These are phyloP conservation scores for Carassius carassius DNA, from an alignment of 2,113 vertebrate genomes.

Conservation along the genomic window DNA sequence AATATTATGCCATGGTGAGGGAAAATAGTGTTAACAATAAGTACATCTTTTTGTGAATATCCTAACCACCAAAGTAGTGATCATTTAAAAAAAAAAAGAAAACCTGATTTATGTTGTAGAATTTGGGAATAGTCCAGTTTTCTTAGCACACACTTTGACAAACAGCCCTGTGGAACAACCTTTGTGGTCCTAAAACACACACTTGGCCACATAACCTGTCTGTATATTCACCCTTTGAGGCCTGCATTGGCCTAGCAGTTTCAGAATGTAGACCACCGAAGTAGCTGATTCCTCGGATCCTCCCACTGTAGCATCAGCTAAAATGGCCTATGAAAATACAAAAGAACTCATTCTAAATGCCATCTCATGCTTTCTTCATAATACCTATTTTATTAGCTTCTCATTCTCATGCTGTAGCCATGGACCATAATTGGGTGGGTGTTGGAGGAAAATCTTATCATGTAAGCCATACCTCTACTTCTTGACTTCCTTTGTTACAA, in stretches of 20 bases:
- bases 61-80: not conserved
- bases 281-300: not conserved
- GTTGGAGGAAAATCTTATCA: constrained; percentile 18
- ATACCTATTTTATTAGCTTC: constrained; percentile 44
- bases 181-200: not conserved
- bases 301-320: constrained; percentile 3
- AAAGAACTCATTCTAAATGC: constrained; percentile 32
- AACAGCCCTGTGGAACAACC: not conserved
- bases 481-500: not conserved
- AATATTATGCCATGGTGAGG: no score
- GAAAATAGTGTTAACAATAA: not conserved
- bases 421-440: constrained; percentile 10
- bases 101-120: not conserved
- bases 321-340: constrained; percentile 15
- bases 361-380: constrained; percentile 35
- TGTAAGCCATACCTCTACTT: constrained; percentile 4
- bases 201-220: not conserved
- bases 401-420: not conserved
- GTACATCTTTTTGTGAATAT: not conserved
- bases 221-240: not conserved
- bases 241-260: not conserved
- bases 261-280: constrained; percentile 24
- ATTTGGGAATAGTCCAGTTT: not conserved
- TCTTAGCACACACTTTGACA: not conserved
- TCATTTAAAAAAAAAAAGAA: not conserved